Percentiles rank a stretch among this genome's conserved stretches.
Evolutionary conservation across 2,888 invertebrate species (phyloP).

Genomic region (Epirrhoe alternata): DNA sequence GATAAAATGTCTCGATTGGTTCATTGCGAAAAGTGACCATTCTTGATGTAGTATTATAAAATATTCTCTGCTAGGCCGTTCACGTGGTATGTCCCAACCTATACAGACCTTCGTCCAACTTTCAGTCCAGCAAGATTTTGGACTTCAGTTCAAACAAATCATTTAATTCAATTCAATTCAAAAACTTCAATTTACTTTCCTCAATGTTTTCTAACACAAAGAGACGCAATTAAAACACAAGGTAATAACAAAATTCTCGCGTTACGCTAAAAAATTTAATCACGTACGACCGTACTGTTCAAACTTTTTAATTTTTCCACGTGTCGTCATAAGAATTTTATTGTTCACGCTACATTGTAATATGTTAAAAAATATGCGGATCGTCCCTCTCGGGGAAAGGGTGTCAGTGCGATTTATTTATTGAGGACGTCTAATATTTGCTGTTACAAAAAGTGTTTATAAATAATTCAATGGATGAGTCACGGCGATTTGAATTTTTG

Average conservation of each 20-base stretch:
- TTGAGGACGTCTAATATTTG: conserved; percentile 40
- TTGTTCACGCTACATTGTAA: conserved; percentile 35
- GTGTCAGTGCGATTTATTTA: conserved; percentile 32
- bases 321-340: conserved; percentile 38
- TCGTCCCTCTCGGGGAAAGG: conserved; percentile 16
- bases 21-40: no score
- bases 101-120: no score
- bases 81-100: no score
- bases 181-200: no score
- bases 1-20: no score
- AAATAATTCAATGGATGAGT: conserved; percentile 40
- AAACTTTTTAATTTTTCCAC: conserved; percentile 42
- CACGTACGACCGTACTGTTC: conserved; percentile 29
- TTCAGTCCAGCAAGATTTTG: neutral
- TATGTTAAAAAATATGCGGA: conserved; percentile 34
- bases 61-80: no score
- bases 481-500: conserved; percentile 38
- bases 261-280: conserved; percentile 34
- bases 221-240: conserved; percentile 5
- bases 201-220: neutral
- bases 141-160: neutral
- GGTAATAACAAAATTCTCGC: conserved; percentile 30
- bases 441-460: conserved; percentile 41
- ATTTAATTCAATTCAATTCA: no score
- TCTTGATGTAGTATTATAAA: no score